Conservation (phyloP, 1,140 invertebrate genomes). For the Saccostrea echinata region DNA sequence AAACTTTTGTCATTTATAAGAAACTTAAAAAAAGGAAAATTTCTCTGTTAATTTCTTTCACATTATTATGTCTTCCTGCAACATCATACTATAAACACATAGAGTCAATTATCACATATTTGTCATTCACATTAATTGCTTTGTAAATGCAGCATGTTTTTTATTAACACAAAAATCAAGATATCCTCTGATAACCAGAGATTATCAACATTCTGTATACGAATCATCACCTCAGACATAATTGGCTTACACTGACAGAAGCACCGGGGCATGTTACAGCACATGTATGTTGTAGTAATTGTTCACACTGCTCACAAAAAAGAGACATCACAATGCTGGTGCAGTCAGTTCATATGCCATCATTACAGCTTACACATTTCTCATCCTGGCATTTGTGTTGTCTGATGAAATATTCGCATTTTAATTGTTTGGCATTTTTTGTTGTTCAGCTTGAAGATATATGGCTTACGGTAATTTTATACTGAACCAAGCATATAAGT, state of each 20-base stretch:
- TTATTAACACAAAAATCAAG: neutral
- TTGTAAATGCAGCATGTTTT: neutral
- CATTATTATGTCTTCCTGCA: too few species aligned
- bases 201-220: neutral
- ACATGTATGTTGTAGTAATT: slow-evolving; percentile 2
- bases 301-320: neutral
- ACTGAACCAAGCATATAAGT: neutral
- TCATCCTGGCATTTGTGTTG: slow-evolving; percentile 8
- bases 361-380: neutral
- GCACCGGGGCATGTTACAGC: neutral
- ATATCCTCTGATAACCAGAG: neutral
- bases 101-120: too few species aligned
- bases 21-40: too few species aligned
- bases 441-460: neutral
- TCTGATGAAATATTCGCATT: neutral
- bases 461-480: too few species aligned
- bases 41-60: too few species aligned
- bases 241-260: neutral
- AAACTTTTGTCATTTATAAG: too few species aligned
- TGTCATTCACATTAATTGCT: neutral
- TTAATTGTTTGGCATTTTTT: neutral
- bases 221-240: neutral
- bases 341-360: slow-evolving; percentile 16
- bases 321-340: neutral
- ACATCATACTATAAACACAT: too few species aligned